Evolutionary conservation across 2,797 vertebrate genomes (phyloP), one percentile per base, ranked within the genome.

Genomic region (Pangasius mekongensis): DNA sequence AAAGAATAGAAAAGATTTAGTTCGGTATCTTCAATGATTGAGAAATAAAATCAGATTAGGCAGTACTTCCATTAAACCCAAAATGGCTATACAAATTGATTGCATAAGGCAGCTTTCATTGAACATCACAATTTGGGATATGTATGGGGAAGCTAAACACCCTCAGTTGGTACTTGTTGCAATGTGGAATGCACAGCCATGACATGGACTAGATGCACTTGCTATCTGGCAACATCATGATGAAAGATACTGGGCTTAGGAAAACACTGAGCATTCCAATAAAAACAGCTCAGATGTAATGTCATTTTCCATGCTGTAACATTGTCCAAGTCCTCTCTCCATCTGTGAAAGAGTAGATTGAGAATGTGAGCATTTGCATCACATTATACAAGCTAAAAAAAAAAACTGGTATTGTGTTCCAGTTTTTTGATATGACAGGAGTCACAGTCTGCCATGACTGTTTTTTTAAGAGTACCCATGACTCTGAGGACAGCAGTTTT

Each of bases 31-130:
- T 58, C 52, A 56, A 24, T 80, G 77, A 56, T 20, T 78, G n/a
- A 78, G n/a, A 80, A 80, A 80, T 56, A 56, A 58, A 58, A 3
- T 56, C 1, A 58, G 77, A 36, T 80, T 33, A 54, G 16, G 8
- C n/a, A 78, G 16, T 56, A 54, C n/a, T 54, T 33, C n/a, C 3
- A 78, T 33, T 33, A 36, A 56, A 58, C 18, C 1, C 30, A 11
- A 80, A 80, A 36, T 24, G 1, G 16, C 49, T 78, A 20, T 78
- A 78, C 8, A 56, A 78, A 56, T 33, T 20, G 52, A 56, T n/a
- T 78, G 18, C 52, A 56, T 78, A 20, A 54, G n/a, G n/a, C 49
- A 78, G 49, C 16, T 56, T 78, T 78, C 30, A 78, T 56, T 78
- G 49, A n/a, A 56, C 14, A 74, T 24, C 22, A 10, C 10, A 77